These are phyloP conservation scores for Lepus oiostolus DNA, from an alignment of 2,797 vertebrate species.

Conservation along the genomic window DNA sequence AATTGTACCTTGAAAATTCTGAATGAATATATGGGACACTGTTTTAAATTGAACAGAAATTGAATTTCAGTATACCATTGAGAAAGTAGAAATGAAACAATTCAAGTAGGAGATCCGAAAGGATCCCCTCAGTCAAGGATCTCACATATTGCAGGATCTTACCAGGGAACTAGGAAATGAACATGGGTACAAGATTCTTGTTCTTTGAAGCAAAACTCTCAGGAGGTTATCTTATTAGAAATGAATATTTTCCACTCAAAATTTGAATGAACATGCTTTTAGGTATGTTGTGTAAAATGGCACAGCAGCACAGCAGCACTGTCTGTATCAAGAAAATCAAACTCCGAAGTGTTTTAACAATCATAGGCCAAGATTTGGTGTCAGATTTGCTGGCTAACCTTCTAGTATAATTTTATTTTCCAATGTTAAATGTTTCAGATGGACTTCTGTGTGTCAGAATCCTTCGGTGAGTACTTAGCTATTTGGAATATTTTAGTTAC, in stretches of 20 bases:
- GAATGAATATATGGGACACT: neutral
- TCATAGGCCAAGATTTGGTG: neutral
- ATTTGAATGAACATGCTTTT: neutral
- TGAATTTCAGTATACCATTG: neutral
- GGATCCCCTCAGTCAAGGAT: neutral
- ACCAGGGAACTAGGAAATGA: neutral
- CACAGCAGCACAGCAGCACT: neutral
- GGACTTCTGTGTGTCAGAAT: neutral
- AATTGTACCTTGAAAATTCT: neutral
- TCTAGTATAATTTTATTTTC: neutral
- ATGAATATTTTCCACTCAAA: neutral
- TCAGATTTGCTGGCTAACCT: neutral
- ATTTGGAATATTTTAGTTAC: neutral
- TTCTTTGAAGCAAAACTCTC: neutral
- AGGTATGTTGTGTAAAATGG: neutral
- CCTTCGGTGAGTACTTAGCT: neutral
- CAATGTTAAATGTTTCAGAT: neutral
- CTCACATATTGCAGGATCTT: neutral
- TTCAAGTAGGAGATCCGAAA: neutral
- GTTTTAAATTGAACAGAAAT: neutral
- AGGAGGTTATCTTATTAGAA: neutral
- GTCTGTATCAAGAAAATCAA: neutral
- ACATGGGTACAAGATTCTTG: neutral
- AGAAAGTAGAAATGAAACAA: neutral
- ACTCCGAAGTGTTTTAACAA: conserved; percentile 4